Evolutionary conservation across 2,888 invertebrate species (phyloP).

Genomic region (Pandemis cinnamomeana): DNA sequence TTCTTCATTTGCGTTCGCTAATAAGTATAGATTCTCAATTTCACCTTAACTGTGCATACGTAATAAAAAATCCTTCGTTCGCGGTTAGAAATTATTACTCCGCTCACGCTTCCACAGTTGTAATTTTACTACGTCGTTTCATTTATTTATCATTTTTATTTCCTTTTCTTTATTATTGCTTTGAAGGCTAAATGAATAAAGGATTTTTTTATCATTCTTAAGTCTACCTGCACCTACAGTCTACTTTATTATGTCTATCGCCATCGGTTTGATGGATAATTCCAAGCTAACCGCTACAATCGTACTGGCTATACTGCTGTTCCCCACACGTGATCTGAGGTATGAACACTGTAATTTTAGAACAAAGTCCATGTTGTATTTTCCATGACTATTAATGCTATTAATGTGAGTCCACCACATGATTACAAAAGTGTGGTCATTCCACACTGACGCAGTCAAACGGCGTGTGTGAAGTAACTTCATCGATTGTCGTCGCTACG

Average conservation of each 20-base stretch:
- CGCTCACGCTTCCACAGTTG: not conserved
- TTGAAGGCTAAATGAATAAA: too few species aligned
- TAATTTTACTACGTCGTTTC: not conserved
- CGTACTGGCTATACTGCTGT: not conserved
- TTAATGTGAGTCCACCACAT: conserved; percentile 1
- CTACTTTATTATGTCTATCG: not conserved
- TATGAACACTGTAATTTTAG: conserved; percentile 11
- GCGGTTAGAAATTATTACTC: not conserved
- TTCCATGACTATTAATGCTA: conserved; percentile 10
- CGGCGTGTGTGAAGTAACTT: not conserved
- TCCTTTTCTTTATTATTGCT: not conserved
- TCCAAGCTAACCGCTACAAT: not conserved
- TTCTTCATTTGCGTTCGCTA: not conserved
- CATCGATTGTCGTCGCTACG: not conserved
- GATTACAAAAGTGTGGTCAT: conserved; percentile 23
- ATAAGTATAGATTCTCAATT: not conserved
- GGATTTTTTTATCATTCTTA: not conserved
- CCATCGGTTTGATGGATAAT: not conserved
- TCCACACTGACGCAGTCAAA: conserved; percentile 10
- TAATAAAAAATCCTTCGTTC: not conserved
- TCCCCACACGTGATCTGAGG: not conserved
- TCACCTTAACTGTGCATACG: not conserved
- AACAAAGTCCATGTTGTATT: conserved; percentile 34
- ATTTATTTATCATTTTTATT: not conserved
- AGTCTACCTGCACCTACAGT: not conserved